Percentiles rank a stretch among this genome's conserved stretches.
Conservation (phyloP, 37 sponge, comb jelly and placozoan species). For the Crambe crambe region DNA sequence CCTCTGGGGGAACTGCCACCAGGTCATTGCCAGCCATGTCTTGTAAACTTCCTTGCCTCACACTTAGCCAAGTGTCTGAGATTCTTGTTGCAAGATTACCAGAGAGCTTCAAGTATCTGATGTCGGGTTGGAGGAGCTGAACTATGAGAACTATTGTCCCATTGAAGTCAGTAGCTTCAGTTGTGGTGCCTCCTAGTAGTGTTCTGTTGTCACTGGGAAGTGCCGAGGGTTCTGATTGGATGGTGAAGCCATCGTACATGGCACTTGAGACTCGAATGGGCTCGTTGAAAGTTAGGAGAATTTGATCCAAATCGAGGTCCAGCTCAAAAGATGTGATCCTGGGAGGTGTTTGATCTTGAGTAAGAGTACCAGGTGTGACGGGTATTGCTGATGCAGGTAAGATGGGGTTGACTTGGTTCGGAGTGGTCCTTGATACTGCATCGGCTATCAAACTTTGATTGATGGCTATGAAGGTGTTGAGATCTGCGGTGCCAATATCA, state of each 20-base stretch:
- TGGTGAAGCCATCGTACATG: constrained; percentile 35
- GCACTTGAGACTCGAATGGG: constrained; percentile 75
- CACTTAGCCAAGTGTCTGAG: constrained; percentile 55
- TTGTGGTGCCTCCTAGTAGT: constrained; percentile 66
- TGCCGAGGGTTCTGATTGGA: constrained; percentile 41
- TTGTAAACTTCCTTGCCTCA: constrained; percentile 31
- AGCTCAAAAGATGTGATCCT: constrained; percentile 51
- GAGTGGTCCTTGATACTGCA: constrained; percentile 44
- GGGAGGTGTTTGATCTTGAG: constrained; percentile 61
- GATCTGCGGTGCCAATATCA: constrained; percentile 49
- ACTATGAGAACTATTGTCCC: constrained; percentile 70
- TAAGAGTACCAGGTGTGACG: constrained; percentile 30
- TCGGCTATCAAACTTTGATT: constrained; percentile 58
- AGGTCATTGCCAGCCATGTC: constrained; percentile 85
- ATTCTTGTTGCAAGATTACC: constrained; percentile 54
- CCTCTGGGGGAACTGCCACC: constrained; percentile 18
- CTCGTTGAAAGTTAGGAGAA: constrained; percentile 76
- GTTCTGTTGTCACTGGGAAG: constrained; percentile 41
- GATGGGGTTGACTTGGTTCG: constrained; percentile 58
- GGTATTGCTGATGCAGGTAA: constrained; percentile 23
- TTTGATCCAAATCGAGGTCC: constrained; percentile 62
- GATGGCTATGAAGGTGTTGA: constrained; percentile 77
- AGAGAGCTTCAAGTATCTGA: constrained; percentile 81
- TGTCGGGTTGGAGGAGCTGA: constrained; percentile 67
- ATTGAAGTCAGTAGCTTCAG: constrained; percentile 46